Evolutionary conservation across 2,113 vertebrate genomes (phyloP).

Genomic region (Glareola pratincola): DNA sequence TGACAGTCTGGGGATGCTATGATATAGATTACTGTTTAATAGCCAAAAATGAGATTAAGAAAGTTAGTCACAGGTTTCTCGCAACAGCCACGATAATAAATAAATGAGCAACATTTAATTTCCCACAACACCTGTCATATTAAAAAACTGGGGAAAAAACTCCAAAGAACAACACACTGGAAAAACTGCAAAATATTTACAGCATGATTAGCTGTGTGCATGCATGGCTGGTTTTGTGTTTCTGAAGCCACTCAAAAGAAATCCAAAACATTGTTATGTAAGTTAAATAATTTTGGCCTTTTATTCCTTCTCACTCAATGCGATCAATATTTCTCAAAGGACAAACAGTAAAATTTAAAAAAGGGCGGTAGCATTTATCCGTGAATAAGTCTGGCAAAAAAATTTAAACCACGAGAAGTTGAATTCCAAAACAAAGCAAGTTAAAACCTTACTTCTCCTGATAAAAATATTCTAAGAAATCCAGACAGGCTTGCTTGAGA

Average conservation of each 20-base stretch:
- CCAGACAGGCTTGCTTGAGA: constrained; percentile 73
- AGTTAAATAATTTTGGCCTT: constrained; percentile 51
- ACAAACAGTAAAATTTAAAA: background rate
- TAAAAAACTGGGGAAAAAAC: background rate
- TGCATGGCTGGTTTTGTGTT: constrained; percentile 55
- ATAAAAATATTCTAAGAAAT: constrained; percentile 62
- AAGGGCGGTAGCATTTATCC: background rate
- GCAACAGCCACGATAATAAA: constrained; percentile 49
- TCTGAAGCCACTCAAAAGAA: constrained; percentile 60
- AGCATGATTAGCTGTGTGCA: constrained; percentile 52
- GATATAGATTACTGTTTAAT: constrained; percentile 65
- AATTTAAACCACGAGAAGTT: constrained; percentile 28
- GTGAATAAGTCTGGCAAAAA: constrained; percentile 43
- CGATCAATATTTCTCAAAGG: background rate
- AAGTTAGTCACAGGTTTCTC: constrained; percentile 65
- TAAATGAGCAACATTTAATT: constrained; percentile 61
- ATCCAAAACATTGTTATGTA: constrained; percentile 28
- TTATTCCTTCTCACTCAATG: background rate
- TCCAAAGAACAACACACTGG: background rate
- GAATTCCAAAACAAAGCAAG: constrained; percentile 63
- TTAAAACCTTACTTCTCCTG: constrained; percentile 39
- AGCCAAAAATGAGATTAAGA: constrained; percentile 70
- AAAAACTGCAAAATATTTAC: constrained; percentile 65
- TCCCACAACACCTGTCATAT: constrained; percentile 37
- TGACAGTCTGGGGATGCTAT: constrained; percentile 55